Evolutionary conservation across 2,113 vertebrate genomes (phyloP).

Genomic region (Serinus canaria): DNA sequence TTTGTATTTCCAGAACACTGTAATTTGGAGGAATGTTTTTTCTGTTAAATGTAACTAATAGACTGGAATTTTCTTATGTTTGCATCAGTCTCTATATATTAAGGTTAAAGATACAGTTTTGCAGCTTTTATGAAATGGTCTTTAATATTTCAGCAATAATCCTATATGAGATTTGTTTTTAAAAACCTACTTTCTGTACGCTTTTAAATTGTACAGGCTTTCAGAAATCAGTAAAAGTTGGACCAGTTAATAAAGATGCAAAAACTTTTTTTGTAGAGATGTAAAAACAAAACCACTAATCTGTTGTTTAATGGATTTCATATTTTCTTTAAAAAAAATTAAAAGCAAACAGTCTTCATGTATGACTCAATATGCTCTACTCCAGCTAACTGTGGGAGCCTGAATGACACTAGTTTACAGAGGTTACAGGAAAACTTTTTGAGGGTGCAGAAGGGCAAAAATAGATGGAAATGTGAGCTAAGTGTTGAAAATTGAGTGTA

Average conservation of each 20-base stretch:
- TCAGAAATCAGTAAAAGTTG: slow-evolving; percentile 61
- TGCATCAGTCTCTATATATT: slow-evolving; percentile 67
- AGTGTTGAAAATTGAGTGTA: slow-evolving; percentile 36
- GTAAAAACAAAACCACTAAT: slow-evolving; percentile 72
- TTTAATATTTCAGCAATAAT: slow-evolving; percentile 77
- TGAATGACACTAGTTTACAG: slow-evolving; percentile 53
- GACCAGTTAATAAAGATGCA: slow-evolving; percentile 72
- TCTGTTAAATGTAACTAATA: slow-evolving; percentile 72
- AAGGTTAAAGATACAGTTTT: slow-evolving; percentile 68
- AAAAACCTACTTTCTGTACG: slow-evolving; percentile 57
- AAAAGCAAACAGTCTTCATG: slow-evolving; percentile 58
- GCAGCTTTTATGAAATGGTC: slow-evolving; percentile 72
- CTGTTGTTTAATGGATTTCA: slow-evolving; percentile 71
- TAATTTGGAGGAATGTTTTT: slow-evolving; percentile 75
- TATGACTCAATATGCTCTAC: slow-evolving; percentile 62
- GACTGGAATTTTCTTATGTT: slow-evolving; percentile 70
- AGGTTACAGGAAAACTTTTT: slow-evolving; percentile 36
- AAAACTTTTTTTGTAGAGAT: slow-evolving; percentile 72
- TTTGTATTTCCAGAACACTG: slow-evolving; percentile 80
- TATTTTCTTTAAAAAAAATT: slow-evolving; percentile 71
- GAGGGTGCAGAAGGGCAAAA: slow-evolving; percentile 62
- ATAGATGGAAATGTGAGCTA: slow-evolving; percentile 49
- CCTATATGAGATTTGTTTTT: slow-evolving; percentile 65
- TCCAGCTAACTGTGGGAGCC: slow-evolving; percentile 62
- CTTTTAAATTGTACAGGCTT: slow-evolving; percentile 69